A percentile compares a stretch with the other conserved stretches of the same genome.
These are phyloP conservation scores for Chaenodraco wilsoni DNA, from an alignment of 2,797 vertebrate species.

Conservation along the genomic window DNA sequence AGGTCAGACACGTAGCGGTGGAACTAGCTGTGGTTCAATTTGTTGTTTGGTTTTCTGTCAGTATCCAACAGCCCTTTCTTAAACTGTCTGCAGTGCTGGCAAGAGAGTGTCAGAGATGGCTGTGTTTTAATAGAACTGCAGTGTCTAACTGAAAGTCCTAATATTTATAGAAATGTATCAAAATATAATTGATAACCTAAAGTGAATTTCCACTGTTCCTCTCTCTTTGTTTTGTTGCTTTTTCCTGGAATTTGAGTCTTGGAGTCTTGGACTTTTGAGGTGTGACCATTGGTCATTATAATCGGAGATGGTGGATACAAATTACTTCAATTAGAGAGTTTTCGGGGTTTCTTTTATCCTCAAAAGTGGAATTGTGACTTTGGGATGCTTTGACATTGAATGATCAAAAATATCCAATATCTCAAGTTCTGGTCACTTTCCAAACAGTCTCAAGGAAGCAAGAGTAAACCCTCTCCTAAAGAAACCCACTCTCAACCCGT, in stretches of 20 bases:
- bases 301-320: not conserved
- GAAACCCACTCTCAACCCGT: too few species aligned
- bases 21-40: constrained; percentile 67
- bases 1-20: constrained; percentile 75
- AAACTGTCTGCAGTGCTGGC: constrained; percentile 6
- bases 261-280: not conserved
- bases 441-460: too few species aligned
- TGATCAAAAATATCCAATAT: not conserved
- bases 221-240: not conserved
- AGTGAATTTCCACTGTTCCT: not conserved
- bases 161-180: constrained; percentile 2
- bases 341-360: not conserved
- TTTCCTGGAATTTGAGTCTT: not conserved
- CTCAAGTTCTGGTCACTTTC: too few species aligned
- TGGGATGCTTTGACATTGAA: not conserved
- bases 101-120: not conserved
- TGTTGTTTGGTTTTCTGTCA: constrained; percentile 66
- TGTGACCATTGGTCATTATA: not conserved
- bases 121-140: constrained; percentile 1
- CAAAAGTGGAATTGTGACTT: not conserved
- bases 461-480: too few species aligned
- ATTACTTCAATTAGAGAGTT: not conserved
- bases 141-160: constrained; percentile 3
- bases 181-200: not conserved
- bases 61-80: constrained; percentile 12